Evolutionary conservation across 2,113 vertebrate species (phyloP).

Genomic region (Taurulus bubalis): DNA sequence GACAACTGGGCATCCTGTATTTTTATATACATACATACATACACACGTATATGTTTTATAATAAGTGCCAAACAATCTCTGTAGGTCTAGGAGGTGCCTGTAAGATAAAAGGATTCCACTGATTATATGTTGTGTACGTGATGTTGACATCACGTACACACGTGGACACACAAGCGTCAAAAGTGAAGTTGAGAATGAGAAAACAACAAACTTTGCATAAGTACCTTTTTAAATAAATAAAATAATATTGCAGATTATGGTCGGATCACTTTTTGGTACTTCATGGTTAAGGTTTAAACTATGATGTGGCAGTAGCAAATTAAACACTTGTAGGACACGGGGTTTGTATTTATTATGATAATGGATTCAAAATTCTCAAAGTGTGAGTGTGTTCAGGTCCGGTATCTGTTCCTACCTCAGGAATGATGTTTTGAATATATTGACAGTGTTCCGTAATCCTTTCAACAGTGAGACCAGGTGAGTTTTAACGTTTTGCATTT

Average conservation of each 20-base stretch:
- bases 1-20: neutral
- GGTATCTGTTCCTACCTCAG: neutral
- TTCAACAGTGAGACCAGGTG: conserved; percentile 15
- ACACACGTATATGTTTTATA: neutral
- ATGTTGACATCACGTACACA: too few relatives aligned
- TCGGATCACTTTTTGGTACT: neutral
- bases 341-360: conserved; percentile 4
- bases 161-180: too few relatives aligned
- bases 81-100: neutral
- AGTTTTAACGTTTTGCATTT: conserved; percentile 1
- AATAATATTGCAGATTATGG: neutral
- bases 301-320: neutral
- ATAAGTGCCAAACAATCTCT: neutral
- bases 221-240: neutral
- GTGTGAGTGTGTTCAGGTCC: too few relatives aligned
- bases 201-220: neutral
- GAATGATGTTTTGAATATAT: neutral
- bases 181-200: neutral
- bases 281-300: neutral
- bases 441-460: conserved; percentile 2
- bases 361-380: conserved; percentile 5
- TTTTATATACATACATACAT: neutral
- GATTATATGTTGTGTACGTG: neutral
- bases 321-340: neutral
- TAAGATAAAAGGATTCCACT: neutral